These are phyloP conservation scores for Parazoanthus swiftii DNA, from an alignment of 92 coral and sea anemone species.

Conservation along the genomic window DNA sequence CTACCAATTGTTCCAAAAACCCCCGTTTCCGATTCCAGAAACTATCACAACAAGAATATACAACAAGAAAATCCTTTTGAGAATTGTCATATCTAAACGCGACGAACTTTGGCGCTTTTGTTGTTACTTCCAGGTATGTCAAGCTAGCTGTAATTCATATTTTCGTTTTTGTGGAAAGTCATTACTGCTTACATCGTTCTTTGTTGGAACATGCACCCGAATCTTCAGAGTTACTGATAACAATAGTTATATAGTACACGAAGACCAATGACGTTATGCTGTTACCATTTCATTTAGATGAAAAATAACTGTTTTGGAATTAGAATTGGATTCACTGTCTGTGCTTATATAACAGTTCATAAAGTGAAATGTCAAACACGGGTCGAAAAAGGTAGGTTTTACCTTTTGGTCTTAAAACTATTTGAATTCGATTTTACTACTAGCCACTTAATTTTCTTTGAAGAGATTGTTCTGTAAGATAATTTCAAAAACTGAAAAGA, in stretches of 20 bases:
- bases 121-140: neutral
- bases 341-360: too few relatives aligned
- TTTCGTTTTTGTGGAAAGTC: neutral
- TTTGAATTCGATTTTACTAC: neutral
- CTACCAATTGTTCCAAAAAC: neutral
- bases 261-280: too few relatives aligned
- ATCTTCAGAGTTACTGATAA: too few relatives aligned
- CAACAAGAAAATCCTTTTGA: neutral
- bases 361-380: too few relatives aligned
- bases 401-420: too few relatives aligned
- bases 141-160: neutral
- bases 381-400: too few relatives aligned
- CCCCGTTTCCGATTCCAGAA: neutral
- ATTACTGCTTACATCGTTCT: too few relatives aligned
- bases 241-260: too few relatives aligned
- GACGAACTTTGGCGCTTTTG: neutral
- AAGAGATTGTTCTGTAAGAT: neutral
- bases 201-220: too few relatives aligned
- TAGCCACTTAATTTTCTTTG: neutral
- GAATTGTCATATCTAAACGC: neutral
- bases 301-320: too few relatives aligned
- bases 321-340: too few relatives aligned
- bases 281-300: too few relatives aligned
- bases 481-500: neutral
- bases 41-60: neutral